Base-by-base conservation (phyloP, 2,797 vertebrate species). In the Paratrypauchen microcephalus region DNA sequence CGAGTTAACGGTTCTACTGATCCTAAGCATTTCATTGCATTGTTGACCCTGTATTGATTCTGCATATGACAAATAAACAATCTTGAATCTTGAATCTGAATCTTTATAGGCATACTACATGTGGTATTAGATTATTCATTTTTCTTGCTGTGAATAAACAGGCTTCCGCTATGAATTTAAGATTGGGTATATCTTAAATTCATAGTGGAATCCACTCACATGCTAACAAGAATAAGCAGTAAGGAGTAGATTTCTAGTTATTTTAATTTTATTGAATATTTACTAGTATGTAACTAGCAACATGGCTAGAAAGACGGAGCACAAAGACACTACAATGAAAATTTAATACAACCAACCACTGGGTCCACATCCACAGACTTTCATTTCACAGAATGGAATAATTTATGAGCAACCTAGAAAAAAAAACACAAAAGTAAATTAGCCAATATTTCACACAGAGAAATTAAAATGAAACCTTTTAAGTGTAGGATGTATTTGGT, bases 331-430 rank as follows among this genome's bases (percentile, higher is more conserved):
- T 68, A 77, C 50, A 65, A 48, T 63, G 65, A 68, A 47, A 36
- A 32, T 59, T 57, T 28, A 82, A 77, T 65, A 61, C 19, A 62
- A 65, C 76, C 64, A 69, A 75, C 39, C 73, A 65, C 28, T 6
- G 6, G 56, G 70, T 70, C 56, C 41, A 47, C 66, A 23, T 62
- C 23, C 61, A 54, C 24, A 19, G 21, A 48, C 67, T 60, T 88
- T 93, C 77, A 94, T 88, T 94, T 94, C 65, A 93, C 76, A 4
- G 92, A 89, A 75, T 93, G 86, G 72, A 94, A 94, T 23, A 94
- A 77, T 77, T 93, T 93, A 83, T 93, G 90, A 16, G 92, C 66
- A 87, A 94, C 93, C 93, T 94, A 66, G 57, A 77, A 71, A 71
- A 6, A 77, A 2, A 32, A 28, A 58, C 9, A 73, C 36, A 12